Conservation (phyloP, 2,797 vertebrate genomes). For the Labeo calbasu region DNA sequence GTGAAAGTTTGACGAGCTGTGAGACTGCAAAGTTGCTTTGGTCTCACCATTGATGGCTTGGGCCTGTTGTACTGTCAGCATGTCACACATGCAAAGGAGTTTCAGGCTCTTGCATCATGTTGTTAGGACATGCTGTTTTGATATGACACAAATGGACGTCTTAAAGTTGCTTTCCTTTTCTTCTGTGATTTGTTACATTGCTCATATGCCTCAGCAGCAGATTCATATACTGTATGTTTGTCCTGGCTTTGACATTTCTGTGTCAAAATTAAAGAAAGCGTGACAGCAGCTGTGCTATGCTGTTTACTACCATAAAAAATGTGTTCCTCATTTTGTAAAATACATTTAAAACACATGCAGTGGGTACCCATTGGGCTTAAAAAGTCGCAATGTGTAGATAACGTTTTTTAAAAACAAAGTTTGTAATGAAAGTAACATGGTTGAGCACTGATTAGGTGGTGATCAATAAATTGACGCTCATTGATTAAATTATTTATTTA, state of each 20-base stretch:
- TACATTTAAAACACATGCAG: not conserved
- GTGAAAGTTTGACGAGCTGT: constrained; percentile 18
- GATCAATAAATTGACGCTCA: not conserved
- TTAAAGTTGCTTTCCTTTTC: constrained; percentile 25
- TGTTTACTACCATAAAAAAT: not conserved
- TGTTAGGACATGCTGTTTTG: constrained; percentile 34
- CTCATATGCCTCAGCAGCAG: constrained; percentile 12
- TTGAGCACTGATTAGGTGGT: not conserved
- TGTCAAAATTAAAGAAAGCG: not conserved
- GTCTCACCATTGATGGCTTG: constrained; percentile 21
- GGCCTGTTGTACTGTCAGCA: constrained; percentile 45
- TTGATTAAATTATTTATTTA: not conserved
- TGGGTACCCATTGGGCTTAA: not conserved
- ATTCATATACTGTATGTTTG: not conserved
- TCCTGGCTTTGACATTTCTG: not conserved
- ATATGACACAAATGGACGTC: constrained; percentile 41
- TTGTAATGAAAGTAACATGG: not conserved
- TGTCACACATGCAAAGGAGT: constrained; percentile 39
- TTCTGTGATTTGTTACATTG: constrained; percentile 27
- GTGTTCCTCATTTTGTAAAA: not conserved
- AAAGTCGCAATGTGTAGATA: not conserved
- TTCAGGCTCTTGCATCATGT: constrained; percentile 56
- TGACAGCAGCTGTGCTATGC: not conserved
- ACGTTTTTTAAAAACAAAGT: no score
- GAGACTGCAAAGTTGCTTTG: constrained; percentile 32